Conservation (phyloP, 2,888 invertebrate species). For the Lamellibrachia satsuma region DNA sequence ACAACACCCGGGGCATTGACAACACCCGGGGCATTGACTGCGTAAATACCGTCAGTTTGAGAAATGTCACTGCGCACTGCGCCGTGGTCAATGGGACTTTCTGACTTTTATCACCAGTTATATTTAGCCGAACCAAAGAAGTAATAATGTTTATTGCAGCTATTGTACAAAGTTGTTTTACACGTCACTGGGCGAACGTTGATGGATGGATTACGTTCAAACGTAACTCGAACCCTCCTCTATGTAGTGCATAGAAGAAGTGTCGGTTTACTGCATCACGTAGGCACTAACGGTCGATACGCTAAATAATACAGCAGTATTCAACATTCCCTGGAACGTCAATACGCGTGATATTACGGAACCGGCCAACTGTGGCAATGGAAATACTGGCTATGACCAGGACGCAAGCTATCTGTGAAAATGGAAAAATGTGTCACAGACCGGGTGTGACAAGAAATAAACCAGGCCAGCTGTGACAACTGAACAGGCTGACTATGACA, state of each 20-base stretch:
- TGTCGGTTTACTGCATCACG: not conserved
- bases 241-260: not conserved
- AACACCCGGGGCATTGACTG: not conserved
- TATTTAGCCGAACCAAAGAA: not conserved
- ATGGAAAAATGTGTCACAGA: not conserved
- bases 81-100: not conserved
- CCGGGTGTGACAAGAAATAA: not conserved
- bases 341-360: not conserved
- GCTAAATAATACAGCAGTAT: not conserved
- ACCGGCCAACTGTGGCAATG: not conserved
- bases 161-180: not conserved
- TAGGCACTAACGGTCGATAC: not conserved
- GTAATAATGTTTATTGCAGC: not conserved
- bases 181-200: not conserved
- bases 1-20: too few relatives aligned
- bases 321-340: not conserved
- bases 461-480: not conserved
- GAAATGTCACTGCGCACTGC: not conserved
- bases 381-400: not conserved
- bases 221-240: not conserved
- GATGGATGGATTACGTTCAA: not conserved
- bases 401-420: not conserved
- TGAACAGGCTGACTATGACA: not conserved
- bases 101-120: not conserved
- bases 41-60: not conserved